Conservation (phyloP, 2,113 vertebrate genomes). For the Chaetorhynchus papuensis region DNA sequence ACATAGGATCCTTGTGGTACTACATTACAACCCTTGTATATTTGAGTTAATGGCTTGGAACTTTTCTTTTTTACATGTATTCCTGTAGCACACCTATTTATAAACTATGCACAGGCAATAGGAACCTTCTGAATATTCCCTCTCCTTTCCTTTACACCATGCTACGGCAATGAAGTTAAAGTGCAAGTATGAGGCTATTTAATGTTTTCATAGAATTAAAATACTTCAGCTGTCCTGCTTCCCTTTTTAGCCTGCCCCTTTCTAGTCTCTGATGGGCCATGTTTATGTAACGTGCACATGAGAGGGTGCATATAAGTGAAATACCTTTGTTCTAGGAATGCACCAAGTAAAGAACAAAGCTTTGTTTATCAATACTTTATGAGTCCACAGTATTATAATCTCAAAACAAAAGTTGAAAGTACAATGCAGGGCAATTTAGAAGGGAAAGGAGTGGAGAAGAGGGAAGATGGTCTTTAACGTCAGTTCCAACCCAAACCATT, state of each 20-base stretch:
- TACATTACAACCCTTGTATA: not conserved
- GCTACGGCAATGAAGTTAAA: not conserved
- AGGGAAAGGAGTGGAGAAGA: not conserved
- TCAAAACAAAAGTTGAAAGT: not conserved
- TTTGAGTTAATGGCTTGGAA: not conserved
- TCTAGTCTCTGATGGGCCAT: not conserved
- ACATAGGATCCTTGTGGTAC: not conserved
- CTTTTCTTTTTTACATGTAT: not conserved
- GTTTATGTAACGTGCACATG: not conserved
- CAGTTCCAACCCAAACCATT: not conserved
- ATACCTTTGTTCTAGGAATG: not conserved
- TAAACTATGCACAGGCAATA: not conserved
- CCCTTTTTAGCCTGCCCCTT: not conserved
- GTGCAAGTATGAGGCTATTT: not conserved
- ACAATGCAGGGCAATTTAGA: not conserved
- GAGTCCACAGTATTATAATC: not conserved
- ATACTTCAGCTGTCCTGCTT: not conserved
- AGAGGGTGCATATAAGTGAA: not conserved
- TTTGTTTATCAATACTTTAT: not conserved
- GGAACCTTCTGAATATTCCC: not conserved
- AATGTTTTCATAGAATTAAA: not conserved
- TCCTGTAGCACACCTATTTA: not conserved
- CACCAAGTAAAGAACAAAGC: not conserved
- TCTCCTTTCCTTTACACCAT: not conserved
- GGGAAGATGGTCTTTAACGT: not conserved